Percentiles rank a stretch among this genome's conserved stretches.
Evolutionary conservation across 2,113 vertebrate genomes (phyloP).

Genomic region (Urocolius indicus): DNA sequence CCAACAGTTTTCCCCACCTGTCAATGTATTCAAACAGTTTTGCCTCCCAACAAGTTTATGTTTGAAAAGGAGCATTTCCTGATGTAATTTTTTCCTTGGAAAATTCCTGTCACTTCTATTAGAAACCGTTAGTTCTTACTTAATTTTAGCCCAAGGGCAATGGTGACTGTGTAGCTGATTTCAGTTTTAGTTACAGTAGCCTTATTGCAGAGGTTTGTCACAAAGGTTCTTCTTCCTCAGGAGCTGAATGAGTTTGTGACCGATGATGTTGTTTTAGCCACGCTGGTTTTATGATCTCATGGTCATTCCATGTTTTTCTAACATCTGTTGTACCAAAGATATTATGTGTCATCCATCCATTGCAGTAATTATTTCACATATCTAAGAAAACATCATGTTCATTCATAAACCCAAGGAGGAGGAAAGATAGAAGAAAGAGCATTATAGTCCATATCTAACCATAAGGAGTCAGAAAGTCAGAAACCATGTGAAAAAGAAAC

Average conservation of each 20-base stretch:
- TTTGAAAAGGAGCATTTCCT: background rate
- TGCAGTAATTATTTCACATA: background rate
- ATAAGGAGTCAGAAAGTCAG: background rate
- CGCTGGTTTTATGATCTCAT: background rate
- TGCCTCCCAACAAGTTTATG: background rate
- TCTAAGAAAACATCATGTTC: background rate
- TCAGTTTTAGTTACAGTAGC: background rate
- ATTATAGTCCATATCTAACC: background rate
- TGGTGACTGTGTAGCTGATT: background rate
- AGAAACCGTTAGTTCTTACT: background rate
- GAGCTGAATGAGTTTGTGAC: background rate
- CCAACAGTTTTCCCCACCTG: background rate
- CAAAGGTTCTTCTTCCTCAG: background rate
- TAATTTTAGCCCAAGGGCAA: background rate
- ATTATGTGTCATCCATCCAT: background rate
- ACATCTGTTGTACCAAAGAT: background rate
- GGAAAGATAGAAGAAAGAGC: background rate
- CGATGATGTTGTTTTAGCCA: background rate
- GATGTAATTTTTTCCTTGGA: background rate
- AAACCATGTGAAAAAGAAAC: background rate
- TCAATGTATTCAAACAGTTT: background rate
- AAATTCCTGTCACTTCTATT: background rate
- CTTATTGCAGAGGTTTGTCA: background rate
- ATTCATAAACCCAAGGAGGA: background rate
- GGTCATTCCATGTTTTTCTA: background rate